These are phyloP conservation scores for Venturia canescens DNA, from an alignment of 1,140 invertebrate genomes.

Conservation along the genomic window DNA sequence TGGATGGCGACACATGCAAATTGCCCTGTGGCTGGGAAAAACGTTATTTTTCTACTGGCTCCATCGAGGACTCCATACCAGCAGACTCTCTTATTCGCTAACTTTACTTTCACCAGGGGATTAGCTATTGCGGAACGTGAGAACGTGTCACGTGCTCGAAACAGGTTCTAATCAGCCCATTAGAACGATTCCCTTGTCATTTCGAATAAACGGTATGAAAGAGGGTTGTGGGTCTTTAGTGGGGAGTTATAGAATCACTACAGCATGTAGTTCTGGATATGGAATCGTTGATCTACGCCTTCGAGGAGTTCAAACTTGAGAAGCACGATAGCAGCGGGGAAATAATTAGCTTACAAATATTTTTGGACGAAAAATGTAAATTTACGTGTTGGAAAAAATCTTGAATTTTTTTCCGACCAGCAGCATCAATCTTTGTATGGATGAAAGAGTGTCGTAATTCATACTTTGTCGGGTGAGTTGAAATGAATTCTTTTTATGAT, in stretches of 20 bases:
- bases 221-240: background rate
- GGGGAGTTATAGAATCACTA: too few relatives aligned
- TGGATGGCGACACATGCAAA: too few relatives aligned
- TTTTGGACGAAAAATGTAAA: too few relatives aligned
- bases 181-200: background rate
- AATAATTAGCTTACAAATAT: too few relatives aligned
- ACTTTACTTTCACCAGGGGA: background rate
- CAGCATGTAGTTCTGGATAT: too few relatives aligned
- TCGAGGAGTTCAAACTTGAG: too few relatives aligned
- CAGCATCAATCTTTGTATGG: background rate
- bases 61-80: background rate
- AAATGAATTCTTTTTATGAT: background rate
- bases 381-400: background rate
- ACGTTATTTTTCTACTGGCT: background rate
- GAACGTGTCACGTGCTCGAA: background rate
- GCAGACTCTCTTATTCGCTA: background rate
- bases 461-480: background rate
- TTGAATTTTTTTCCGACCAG: too few relatives aligned
- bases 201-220: background rate
- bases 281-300: too few relatives aligned
- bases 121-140: background rate
- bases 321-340: too few relatives aligned
- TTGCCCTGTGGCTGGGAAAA: too few relatives aligned
- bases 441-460: background rate
- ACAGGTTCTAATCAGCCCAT: background rate